phyloP scores from a whole-genome alignment of 2,888 invertebrate species.

The Mythimna vitellina region DNA sequence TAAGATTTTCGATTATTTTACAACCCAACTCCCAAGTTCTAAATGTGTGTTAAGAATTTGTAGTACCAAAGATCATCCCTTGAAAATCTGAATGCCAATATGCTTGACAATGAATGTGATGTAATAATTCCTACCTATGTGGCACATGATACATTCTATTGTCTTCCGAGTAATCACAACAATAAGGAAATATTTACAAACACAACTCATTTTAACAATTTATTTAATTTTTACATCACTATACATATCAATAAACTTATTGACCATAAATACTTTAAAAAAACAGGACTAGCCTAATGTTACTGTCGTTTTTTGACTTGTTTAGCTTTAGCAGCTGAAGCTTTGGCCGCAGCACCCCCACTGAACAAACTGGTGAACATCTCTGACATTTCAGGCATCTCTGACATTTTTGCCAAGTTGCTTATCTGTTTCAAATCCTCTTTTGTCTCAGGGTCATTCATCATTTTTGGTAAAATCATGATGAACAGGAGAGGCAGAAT shows the following conservation, averaged over 20 bases:
- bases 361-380: conserved; percentile 96
- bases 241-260: conserved; percentile 68
- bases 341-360: conserved; percentile 91
- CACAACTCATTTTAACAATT: conserved; percentile 58
- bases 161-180: neutral
- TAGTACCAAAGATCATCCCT: too few relatives aligned
- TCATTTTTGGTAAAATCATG: conserved; percentile 98
- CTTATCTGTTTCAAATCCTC: conserved; percentile 98
- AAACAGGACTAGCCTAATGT: conserved; percentile 50
- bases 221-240: conserved; percentile 65
- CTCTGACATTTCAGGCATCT: conserved; percentile 99
- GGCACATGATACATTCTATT: conserved; percentile 12
- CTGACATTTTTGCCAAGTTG: conserved; percentile 95
- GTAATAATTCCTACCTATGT: neutral
- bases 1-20: too few relatives aligned
- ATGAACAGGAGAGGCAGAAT: conserved; percentile 97
- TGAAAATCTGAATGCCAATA: neutral
- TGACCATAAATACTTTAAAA: conserved; percentile 72
- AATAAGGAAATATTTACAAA: conserved; percentile 45
- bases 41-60: too few relatives aligned
- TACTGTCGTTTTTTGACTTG: conserved; percentile 88
- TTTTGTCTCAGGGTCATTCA: conserved; percentile 99
- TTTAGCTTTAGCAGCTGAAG: conserved; percentile 82
- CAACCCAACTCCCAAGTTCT: too few relatives aligned
- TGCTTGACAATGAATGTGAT: neutral